Evolutionary conservation across 2,888 invertebrate species (phyloP).

Genomic region (Eupeodes latifasciatus): DNA sequence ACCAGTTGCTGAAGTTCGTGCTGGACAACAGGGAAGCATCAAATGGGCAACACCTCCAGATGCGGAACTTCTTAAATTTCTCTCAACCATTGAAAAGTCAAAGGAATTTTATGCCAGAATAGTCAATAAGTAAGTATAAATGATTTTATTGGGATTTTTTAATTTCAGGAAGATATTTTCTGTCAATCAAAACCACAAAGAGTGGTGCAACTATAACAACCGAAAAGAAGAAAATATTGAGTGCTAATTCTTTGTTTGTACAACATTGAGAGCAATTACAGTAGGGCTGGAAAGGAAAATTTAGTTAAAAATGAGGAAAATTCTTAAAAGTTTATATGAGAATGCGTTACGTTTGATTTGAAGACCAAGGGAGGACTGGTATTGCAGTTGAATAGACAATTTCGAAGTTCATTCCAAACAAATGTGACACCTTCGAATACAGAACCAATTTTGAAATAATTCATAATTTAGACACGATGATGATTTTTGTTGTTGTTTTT

Average conservation of each 20-base stretch:
- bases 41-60: slow-evolving; percentile 87
- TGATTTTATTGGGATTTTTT: neutral
- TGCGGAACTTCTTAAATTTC: slow-evolving; percentile 87
- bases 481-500: neutral
- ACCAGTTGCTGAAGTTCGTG: slow-evolving; percentile 80
- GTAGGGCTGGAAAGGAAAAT: slow-evolving; percentile 38
- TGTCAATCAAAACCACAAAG: slow-evolving; percentile 28
- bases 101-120: slow-evolving; percentile 93
- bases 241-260: slow-evolving; percentile 19
- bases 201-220: slow-evolving; percentile 48
- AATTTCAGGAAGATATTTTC: slow-evolving; percentile 36
- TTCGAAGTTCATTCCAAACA: slow-evolving; percentile 23
- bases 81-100: slow-evolving; percentile 88
- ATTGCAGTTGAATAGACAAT: slow-evolving; percentile 35
- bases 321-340: neutral
- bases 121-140: slow-evolving; percentile 87
- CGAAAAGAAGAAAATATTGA: slow-evolving; percentile 41
- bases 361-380: neutral
- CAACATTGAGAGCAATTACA: slow-evolving; percentile 49
- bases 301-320: neutral
- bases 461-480: slow-evolving; percentile 38
- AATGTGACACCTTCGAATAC: slow-evolving; percentile 16
- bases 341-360: slow-evolving; percentile 31
- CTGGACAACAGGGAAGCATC: slow-evolving; percentile 85
- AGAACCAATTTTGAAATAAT: slow-evolving; percentile 25